A percentile compares a stretch with the other conserved stretches of the same genome.
These are phyloP conservation scores for Ormyrus labotus DNA, from an alignment of 2,888 invertebrate genomes.

Conservation along the genomic window DNA sequence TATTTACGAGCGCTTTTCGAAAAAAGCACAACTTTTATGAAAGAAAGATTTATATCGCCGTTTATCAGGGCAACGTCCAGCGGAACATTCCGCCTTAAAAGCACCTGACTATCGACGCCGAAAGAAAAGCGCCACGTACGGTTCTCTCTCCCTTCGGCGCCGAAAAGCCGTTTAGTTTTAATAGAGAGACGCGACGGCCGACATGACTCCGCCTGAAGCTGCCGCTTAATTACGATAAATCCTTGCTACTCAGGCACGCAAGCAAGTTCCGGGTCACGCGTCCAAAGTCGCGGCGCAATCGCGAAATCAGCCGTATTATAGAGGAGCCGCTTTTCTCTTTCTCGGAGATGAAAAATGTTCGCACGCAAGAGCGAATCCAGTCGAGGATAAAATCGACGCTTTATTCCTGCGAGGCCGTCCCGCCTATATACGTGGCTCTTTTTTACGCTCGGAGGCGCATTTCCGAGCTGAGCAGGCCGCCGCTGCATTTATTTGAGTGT, in stretches of 20 bases:
- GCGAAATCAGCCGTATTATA: background rate
- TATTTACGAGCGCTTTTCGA: background rate
- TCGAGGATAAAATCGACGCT: slow-evolving; percentile 13
- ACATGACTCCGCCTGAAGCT: too few relatives aligned
- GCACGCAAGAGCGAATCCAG: background rate
- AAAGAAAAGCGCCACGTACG: background rate
- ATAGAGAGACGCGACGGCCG: too few relatives aligned
- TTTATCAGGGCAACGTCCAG: background rate
- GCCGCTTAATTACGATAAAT: slow-evolving; percentile 8
- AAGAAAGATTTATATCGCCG: background rate
- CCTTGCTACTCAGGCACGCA: slow-evolving; percentile 29
- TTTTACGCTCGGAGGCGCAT: background rate
- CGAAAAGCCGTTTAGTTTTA: too few relatives aligned
- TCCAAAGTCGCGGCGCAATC: slow-evolving; percentile 13
- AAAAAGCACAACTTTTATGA: background rate
- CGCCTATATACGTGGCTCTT: background rate
- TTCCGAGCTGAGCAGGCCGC: background rate
- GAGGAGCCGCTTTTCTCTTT: too few relatives aligned
- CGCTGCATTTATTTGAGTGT: slow-evolving; percentile 1
- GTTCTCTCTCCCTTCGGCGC: background rate
- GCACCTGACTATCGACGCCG: background rate
- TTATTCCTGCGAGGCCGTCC: background rate
- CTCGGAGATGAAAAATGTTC: background rate
- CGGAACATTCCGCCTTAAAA: background rate
- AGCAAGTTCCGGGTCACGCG: slow-evolving; percentile 37